These are phyloP conservation scores for Drosophila maculinotata DNA, from an alignment of 2,888 invertebrate species.

Conservation along the genomic window DNA sequence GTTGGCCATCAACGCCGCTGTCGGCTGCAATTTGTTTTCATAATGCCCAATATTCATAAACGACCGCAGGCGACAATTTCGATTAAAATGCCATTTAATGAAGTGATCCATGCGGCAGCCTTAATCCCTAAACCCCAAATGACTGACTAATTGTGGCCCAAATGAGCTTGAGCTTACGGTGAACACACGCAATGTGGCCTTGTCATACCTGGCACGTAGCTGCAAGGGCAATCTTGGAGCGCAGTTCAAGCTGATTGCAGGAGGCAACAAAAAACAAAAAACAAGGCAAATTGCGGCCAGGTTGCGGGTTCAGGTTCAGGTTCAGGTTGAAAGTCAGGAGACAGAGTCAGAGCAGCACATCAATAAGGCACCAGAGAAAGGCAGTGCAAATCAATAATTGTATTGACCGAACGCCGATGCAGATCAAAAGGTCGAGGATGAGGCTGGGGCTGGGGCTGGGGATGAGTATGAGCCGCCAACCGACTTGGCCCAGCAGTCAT, in stretches of 20 bases:
- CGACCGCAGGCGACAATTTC: conserved; percentile 74
- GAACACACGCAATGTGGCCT: conserved; percentile 33
- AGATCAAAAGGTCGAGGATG: conserved; percentile 79
- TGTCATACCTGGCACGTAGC: conserved; percentile 58
- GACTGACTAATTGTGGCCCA: conserved; percentile 66
- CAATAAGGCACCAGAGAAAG: conserved; percentile 54
- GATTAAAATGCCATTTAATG: conserved; percentile 79
- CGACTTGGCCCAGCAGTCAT: conserved; percentile 39
- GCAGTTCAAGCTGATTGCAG: conserved; percentile 72
- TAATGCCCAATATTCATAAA: conserved; percentile 72
- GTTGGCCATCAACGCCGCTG: conserved; percentile 61
- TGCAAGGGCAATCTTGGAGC: conserved; percentile 49
- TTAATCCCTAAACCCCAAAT: conserved; percentile 47
- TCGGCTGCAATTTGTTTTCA: conserved; percentile 72
- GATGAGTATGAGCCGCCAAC: too few species aligned
- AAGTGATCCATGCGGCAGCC: conserved; percentile 57
- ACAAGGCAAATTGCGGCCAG: conserved; percentile 58
- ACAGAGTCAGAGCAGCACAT: conserved; percentile 34
- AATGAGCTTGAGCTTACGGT: conserved; percentile 22
- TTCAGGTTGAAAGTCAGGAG: conserved; percentile 25
- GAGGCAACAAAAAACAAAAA: conserved; percentile 41
- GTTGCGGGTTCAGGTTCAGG: conserved; percentile 51
- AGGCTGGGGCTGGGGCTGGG: too few species aligned
- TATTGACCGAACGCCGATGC: conserved; percentile 73
- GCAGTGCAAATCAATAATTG: conserved; percentile 76